A percentile compares a stretch with the other conserved stretches of the same genome.
Evolutionary conservation across 2,797 vertebrate species (phyloP).

Genomic region (Mustela erminea): DNA sequence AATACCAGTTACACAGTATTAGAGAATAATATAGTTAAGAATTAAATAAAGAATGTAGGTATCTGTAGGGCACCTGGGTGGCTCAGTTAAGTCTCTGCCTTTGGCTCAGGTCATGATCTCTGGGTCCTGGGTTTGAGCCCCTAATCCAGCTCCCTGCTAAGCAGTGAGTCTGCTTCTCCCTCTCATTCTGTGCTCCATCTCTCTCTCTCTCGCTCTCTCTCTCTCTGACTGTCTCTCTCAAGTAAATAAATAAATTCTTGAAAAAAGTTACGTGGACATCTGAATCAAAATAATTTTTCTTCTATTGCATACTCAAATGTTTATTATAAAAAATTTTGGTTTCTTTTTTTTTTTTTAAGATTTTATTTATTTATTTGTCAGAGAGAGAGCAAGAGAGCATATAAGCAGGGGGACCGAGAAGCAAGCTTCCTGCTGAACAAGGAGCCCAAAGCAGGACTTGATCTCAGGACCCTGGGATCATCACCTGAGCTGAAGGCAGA

Average conservation of each 20-base stretch:
- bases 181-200: not conserved
- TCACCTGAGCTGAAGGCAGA: no score
- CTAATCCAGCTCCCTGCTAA: not conserved
- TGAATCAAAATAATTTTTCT: not conserved
- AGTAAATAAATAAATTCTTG: not conserved
- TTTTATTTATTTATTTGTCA: not conserved
- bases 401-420: no score
- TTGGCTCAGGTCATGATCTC: no score
- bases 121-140: not conserved
- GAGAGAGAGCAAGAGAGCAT: no score
- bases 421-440: no score
- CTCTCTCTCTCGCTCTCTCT: no score
- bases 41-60: not conserved
- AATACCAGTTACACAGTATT: not conserved
- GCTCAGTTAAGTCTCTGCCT: no score
- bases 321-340: not conserved
- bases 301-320: not conserved
- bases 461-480: no score
- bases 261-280: not conserved
- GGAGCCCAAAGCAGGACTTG: no score
- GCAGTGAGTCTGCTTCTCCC: not conserved
- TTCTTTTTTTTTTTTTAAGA: not conserved
- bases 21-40: not conserved
- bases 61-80: not conserved
- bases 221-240: no score